A percentile compares a stretch with the other conserved stretches of the same genome.
Conservation (phyloP, 2,888 invertebrate genomes). For the Rhamphomyia laevipes region DNA sequence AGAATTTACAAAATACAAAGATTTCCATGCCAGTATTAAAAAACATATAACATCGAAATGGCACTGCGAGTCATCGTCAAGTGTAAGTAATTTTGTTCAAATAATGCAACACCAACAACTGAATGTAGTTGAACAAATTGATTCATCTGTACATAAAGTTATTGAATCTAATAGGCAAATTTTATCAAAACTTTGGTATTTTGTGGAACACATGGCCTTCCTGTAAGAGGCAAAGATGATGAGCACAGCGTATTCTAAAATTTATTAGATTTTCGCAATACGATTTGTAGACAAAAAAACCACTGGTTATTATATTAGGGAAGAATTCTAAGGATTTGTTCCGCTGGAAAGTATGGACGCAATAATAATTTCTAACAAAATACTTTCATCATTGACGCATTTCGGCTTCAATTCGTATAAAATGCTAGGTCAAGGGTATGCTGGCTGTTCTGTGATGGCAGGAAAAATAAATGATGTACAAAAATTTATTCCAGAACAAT, state of each 20-base stretch:
- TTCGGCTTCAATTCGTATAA: slow-evolving; percentile 13
- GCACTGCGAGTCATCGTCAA: slow-evolving; percentile 19
- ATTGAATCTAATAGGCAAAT: slow-evolving; percentile 8
- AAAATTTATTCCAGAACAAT: slow-evolving; percentile 18
- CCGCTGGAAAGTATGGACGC: slow-evolving; percentile 18
- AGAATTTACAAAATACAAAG: slow-evolving; percentile 19
- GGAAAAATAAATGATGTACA: slow-evolving; percentile 22
- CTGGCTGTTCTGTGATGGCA: slow-evolving; percentile 22
- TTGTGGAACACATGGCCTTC: slow-evolving; percentile 20
- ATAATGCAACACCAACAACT: background rate
- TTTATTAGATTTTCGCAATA: slow-evolving; percentile 16
- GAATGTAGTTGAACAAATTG: slow-evolving; percentile 13
- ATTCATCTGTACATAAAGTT: slow-evolving; percentile 5
- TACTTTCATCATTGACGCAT: slow-evolving; percentile 16
- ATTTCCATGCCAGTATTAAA: slow-evolving; percentile 19
- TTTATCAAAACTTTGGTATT: slow-evolving; percentile 16
- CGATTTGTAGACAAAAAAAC: slow-evolving; percentile 18
- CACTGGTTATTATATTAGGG: slow-evolving; percentile 12
- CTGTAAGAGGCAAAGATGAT: slow-evolving; percentile 17
- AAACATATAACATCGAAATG: slow-evolving; percentile 16
- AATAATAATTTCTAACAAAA: slow-evolving; percentile 17
- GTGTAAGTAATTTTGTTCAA: slow-evolving; percentile 20
- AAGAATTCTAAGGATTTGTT: slow-evolving; percentile 22
- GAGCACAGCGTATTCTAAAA: slow-evolving; percentile 16
- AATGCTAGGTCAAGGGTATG: slow-evolving; percentile 20